Evolutionary conservation across 2,113 vertebrate species (phyloP).

Genomic region (Heterochromis multidens): DNA sequence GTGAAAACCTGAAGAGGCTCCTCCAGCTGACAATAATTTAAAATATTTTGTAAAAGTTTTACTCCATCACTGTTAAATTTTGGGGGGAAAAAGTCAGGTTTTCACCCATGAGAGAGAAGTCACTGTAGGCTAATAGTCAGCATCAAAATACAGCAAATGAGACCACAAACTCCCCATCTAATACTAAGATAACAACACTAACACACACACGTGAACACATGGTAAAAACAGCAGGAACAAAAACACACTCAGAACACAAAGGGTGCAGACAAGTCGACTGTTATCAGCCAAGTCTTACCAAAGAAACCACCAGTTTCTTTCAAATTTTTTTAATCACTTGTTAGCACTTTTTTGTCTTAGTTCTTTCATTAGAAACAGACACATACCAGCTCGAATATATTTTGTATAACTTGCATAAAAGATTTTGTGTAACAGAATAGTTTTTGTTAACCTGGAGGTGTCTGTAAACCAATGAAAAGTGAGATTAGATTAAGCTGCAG

Average conservation of each 20-base stretch:
- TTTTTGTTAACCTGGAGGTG: neutral
- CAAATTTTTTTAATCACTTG: neutral
- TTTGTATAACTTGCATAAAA: neutral
- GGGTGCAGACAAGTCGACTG: conserved; percentile 21
- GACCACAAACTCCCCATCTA: neutral
- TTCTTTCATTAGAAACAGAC: conserved; percentile 54
- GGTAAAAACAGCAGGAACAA: conserved; percentile 45
- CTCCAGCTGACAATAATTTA: neutral
- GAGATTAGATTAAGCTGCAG: neutral
- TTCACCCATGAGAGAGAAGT: neutral
- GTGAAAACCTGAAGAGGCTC: neutral
- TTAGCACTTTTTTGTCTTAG: neutral
- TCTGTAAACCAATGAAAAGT: conserved; percentile 21
- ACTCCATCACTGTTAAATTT: neutral
- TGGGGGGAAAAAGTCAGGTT: neutral
- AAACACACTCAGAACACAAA: conserved; percentile 22
- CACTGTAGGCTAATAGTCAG: neutral
- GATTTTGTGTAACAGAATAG: neutral
- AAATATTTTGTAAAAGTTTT: neutral
- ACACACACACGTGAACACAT: neutral
- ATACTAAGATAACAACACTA: neutral
- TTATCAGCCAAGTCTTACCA: neutral
- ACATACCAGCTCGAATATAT: fast-evolving
- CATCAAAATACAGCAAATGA: neutral
- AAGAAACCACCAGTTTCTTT: neutral